Conservation (phyloP, 2,113 vertebrate genomes). For the Cyprinus carpio region DNA sequence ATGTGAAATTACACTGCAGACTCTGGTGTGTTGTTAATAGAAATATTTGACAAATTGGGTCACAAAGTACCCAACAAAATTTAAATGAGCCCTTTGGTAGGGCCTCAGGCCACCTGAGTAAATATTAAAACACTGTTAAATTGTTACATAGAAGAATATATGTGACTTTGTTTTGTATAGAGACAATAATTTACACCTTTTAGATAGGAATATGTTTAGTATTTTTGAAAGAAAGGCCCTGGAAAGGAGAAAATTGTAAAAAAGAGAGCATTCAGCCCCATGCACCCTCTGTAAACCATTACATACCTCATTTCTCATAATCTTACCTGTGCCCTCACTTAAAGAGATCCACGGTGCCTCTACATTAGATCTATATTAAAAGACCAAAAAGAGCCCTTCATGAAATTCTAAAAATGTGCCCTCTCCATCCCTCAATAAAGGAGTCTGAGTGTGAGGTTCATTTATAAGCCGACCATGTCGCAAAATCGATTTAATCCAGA, state of each 20-base stretch:
- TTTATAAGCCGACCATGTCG: conserved; percentile 64
- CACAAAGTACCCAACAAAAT: not conserved
- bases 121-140: not conserved
- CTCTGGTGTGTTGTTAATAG: not conserved
- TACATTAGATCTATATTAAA: conserved; percentile 61
- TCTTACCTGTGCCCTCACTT: conserved; percentile 38
- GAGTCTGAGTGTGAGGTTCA: conserved; percentile 53
- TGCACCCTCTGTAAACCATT: conserved; percentile 37
- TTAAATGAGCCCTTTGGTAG: not conserved
- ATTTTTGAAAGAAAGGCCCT: not conserved
- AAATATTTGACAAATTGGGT: not conserved
- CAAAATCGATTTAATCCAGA: conserved; percentile 66
- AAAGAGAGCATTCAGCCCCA: conserved; percentile 7
- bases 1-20: not conserved
- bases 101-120: not conserved
- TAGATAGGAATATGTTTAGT: not conserved
- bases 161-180: not conserved
- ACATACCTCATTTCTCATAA: conserved; percentile 48
- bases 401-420: conserved; percentile 41
- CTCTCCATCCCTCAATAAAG: conserved; percentile 37
- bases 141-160: not conserved
- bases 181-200: not conserved
- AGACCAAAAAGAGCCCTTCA: conserved; percentile 50
- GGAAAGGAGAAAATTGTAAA: conserved; percentile 3
- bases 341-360: conserved; percentile 19